Evolutionary conservation across 1,140 invertebrate genomes (phyloP), one percentile per base, ranked within the genome.

Genomic region (Leptopilina clavipes): DNA sequence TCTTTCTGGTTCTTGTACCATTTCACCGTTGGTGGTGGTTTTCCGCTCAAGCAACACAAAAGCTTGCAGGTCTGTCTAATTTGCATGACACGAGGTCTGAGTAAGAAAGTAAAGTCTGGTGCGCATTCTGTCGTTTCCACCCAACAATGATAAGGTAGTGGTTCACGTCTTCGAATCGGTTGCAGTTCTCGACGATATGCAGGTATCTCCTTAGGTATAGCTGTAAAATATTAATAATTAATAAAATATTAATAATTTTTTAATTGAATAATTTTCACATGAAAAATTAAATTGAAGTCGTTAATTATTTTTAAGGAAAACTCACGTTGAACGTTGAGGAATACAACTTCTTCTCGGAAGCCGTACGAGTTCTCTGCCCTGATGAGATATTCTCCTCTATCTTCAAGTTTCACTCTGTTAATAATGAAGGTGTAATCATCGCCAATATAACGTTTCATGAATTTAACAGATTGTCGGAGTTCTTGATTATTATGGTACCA

Each of bases 361-460:
- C 98, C 98, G 90, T 98, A 99, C 87, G 97, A 96, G 92, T 99
- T 99, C 89, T 99, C 97, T 3, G 98, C 98, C 54, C 96, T 92
- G 82, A 99, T 98, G 73, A 98, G 95, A 87, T 99, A 99, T 88
- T 99, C 98, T 84, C 98, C 98, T 86, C 97, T 94, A 88, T 99
- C 98, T 80, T 97, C 96, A 74, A 98, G 89, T 89, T 98, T 99
- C 9, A 96, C 95, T 82, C 98, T 93, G 89, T 99, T 99, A 78
- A 99, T 99, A 59, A 98, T 95, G 87, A 99, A 98, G 84, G 98
- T 98, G 87, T 98, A 99, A 87, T 99, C 97, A 80, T 98, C 97
- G 45, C 96, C 97, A 40, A 94, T 92, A 87, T 99, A 99, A 80
- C 98, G 94, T 91, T 99, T 99, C 98, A 99, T 99, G 90, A 98